phyloP scores from a whole-genome alignment of 2,797 vertebrate genomes.

The Esox masquinongy region DNA sequence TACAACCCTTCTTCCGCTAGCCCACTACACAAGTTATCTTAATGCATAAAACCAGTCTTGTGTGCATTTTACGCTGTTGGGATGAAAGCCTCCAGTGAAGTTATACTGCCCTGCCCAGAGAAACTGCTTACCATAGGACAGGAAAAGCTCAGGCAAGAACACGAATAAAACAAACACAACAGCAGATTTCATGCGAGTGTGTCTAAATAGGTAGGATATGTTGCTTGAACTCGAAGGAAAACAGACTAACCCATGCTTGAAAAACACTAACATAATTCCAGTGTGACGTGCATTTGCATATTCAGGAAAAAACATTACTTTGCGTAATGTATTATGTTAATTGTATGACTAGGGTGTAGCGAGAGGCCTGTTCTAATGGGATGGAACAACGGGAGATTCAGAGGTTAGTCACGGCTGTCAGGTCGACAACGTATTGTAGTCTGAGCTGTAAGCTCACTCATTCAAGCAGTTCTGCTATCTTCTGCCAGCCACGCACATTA shows the following conservation, averaged over 20 bases:
- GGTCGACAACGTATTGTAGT: constrained; percentile 48
- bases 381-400: constrained; percentile 51
- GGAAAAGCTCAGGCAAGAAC: background rate
- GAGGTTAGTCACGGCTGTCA: constrained; percentile 65
- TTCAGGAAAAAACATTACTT: constrained; percentile 1
- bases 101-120: background rate
- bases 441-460: constrained; percentile 47
- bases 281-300: background rate
- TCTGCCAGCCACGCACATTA: constrained; percentile 44
- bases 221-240: background rate
- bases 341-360: constrained; percentile 44
- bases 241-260: background rate
- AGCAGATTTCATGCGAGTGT: background rate
- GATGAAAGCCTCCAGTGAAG: constrained; percentile 26
- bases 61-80: constrained; percentile 35
- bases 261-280: background rate
- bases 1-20: constrained; percentile 46
- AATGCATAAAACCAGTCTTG: constrained; percentile 37
- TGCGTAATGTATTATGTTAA: constrained; percentile 48
- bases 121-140: constrained; percentile 9
- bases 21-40: constrained; percentile 28
- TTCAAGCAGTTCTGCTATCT: constrained; percentile 44
- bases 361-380: constrained; percentile 52
- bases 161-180: background rate
- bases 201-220: background rate